Conservation (phyloP, 1,140 invertebrate genomes). For the Medauroidea extradentata region DNA sequence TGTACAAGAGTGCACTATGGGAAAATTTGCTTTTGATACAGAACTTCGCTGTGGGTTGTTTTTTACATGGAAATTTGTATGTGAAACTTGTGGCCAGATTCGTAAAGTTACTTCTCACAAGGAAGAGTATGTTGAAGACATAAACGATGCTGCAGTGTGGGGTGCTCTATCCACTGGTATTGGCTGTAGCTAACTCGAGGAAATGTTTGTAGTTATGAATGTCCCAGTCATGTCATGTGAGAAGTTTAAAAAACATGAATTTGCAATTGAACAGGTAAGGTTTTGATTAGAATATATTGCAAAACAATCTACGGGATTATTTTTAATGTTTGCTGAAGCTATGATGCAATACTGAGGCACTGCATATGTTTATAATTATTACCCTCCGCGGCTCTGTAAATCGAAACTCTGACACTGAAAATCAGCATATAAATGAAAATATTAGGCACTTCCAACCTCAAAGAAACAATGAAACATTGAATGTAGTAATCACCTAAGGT, state of each 20-base stretch:
- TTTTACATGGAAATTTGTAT: background rate
- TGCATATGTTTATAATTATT: no score
- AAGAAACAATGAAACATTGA: no score
- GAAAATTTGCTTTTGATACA: background rate
- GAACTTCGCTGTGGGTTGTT: background rate
- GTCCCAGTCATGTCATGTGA: background rate
- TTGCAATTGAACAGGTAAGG: background rate
- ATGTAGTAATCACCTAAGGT: no score
- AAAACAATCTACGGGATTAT: background rate
- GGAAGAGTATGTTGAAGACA: background rate
- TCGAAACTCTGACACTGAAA: no score
- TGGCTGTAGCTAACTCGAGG: background rate
- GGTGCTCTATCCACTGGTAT: background rate
- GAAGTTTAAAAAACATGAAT: background rate
- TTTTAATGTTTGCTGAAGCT: no score
- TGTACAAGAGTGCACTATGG: background rate
- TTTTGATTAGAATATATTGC: background rate
- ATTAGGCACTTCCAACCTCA: no score
- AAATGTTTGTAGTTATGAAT: background rate
- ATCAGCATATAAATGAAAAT: no score
- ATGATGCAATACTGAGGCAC: no score
- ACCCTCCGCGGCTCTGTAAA: no score
- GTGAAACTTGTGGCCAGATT: background rate
- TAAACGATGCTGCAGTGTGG: conserved; percentile 4
- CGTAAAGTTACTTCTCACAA: background rate